Evolutionary conservation across 2,113 vertebrate species (phyloP).

Genomic region (Chaenocephalus aceratus): DNA sequence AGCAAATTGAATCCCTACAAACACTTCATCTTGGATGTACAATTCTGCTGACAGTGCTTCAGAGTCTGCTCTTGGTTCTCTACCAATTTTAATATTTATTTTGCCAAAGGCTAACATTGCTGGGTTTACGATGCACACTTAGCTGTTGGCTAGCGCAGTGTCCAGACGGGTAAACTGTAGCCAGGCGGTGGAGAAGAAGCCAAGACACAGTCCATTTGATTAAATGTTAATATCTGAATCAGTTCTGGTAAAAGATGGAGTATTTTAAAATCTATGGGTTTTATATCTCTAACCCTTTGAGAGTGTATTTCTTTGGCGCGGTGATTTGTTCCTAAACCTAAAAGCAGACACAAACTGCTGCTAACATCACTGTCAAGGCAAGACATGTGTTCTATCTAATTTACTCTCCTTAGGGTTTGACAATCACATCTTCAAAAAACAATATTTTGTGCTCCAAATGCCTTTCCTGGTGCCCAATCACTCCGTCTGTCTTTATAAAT

Average conservation of each 20-base stretch:
- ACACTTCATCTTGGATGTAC: conserved; percentile 14
- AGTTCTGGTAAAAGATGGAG: background rate
- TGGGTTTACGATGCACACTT: conserved; percentile 1
- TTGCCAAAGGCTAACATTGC: background rate
- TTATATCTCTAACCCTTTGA: background rate
- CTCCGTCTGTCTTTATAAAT: too few species aligned
- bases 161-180: background rate
- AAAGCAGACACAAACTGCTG: too few species aligned
- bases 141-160: background rate
- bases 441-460: too few species aligned
- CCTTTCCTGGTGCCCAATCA: too few species aligned
- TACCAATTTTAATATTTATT: conserved; percentile 23
- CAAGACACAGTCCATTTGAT: background rate
- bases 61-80: conserved; percentile 18
- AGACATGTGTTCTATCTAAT: too few species aligned
- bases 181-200: background rate
- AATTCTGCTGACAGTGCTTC: conserved; percentile 28
- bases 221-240: background rate
- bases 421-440: too few species aligned
- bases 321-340: too few species aligned
- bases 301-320: too few species aligned
- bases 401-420: too few species aligned
- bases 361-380: too few species aligned
- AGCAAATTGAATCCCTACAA: conserved; percentile 19
- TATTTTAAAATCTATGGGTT: too few species aligned